Evolutionary conservation across 2,113 vertebrate genomes (phyloP), one percentile per base, ranked within the genome.

Genomic region (Dipodomys merriami): DNA sequence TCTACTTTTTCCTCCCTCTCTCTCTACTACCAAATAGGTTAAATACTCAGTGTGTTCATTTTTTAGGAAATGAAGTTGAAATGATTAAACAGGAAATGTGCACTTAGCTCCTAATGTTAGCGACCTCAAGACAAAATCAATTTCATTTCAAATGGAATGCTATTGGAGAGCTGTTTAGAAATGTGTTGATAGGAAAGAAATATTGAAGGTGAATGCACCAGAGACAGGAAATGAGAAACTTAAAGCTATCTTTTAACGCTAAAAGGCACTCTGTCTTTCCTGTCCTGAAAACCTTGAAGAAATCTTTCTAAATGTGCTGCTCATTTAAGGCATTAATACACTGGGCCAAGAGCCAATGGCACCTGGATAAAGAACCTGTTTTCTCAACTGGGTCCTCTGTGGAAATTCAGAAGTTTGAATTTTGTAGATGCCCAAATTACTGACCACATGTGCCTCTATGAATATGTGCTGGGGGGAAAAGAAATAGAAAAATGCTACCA

Each of bases 61-160:
- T 97, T 96, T 97, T 89, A 93, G 91, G 91, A 96, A 94, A 95
- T 89, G 90, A 96, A 96, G 79, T 96, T 92, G 90, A 95, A 97
- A 96, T 94, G 90, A 96, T 97, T 95, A 96, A 96, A 95, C 96
- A 97, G 96, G 92, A 97, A 97, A 94, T 95, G 82, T 90, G 90
- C 96, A 95, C 91, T 97, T 96, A 97, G 83, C 88, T 96, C 91
- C 79, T 96, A 96, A 95, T 94, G 93, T 84, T 95, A 94, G 76
- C 85, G 93, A 92, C 91, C 95, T 96, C 91, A 95, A 97, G 95
- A 97, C 97, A 96, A 95, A 96, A 97, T 96, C 96, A 92, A 96
- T 97, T 94, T 72, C 88, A 91, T 96, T 95, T 94, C 92, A 93
- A 94, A 96, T 95, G 93, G 94, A 95, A 97, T 81, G 83, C 46